Base-by-base conservation (phyloP, 1,140 invertebrate species). In the Leptinotarsa texana region DNA sequence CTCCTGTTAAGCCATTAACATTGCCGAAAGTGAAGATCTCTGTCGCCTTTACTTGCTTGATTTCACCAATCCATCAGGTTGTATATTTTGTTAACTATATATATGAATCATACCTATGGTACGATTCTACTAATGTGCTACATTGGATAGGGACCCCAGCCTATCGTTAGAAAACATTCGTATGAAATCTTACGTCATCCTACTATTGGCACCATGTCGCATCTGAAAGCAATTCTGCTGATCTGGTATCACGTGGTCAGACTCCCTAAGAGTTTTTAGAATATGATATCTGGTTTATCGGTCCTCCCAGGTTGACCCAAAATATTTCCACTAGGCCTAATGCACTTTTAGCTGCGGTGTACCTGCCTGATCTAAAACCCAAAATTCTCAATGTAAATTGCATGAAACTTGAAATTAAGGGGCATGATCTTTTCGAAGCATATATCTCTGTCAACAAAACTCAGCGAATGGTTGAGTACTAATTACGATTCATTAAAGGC, bases 1-100 rank as follows among this genome's bases (percentile, higher is more conserved):
- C 84, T 11, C 85, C 85, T n/a, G 27, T 74, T 83, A 17, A 83
- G 82, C 73, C 69, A 71, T 65, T 84, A 3, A 80, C 85, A 0
- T 66, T 84, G n/a, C 79, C 80, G 6, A n/a, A 76, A 27, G 48
- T 82, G 47, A 79, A 81, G 75, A 70, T 82, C 17, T 72, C 33
- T 17, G 77, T 18, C 49, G 82, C 80, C 79, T 3, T 15, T 81
- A 13, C 33, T 81, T 62, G 63, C 73, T 24, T 17, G 65, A 57
- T 13, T 74, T 66, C 17, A 51, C 17, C 49, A 51, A n/a, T 51
- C 49, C 17, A 13, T 51, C 49, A 51, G 17, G 17, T 17, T 6
- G 1, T 66, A 4, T 17, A 66, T 27, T 13, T 66, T 66, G 33
- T 21, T 17, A 17, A 24, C 17, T 66, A 15, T 33, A 22, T 33